These are phyloP conservation scores for Poecilia velifera DNA, from an alignment of 2,797 vertebrate genomes.

Conservation along the genomic window DNA sequence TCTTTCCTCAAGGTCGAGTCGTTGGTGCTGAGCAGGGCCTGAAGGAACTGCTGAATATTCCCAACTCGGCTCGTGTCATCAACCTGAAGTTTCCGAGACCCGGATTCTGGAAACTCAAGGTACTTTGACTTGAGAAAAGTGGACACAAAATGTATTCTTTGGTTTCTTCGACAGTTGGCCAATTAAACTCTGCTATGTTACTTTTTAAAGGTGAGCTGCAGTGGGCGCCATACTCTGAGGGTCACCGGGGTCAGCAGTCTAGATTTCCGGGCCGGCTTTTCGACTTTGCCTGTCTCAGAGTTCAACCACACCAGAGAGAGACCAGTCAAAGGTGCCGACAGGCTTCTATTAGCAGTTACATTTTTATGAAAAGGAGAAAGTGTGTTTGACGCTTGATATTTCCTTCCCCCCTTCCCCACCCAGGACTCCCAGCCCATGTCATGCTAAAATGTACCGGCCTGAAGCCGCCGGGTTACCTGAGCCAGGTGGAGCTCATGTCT, in stretches of 20 bases:
- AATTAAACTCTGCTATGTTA: conserved; percentile 13
- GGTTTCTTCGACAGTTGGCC: not conserved
- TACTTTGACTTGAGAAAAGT: conserved; percentile 52
- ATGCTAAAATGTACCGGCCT: conserved; percentile 89
- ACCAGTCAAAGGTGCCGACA: conserved; percentile 87
- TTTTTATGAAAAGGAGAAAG: conserved; percentile 16
- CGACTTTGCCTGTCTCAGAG: conserved; percentile 80
- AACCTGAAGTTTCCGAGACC: conserved; percentile 88
- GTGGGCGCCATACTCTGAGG: conserved; percentile 90
- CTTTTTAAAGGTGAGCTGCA: conserved; percentile 85
- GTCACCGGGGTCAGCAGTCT: conserved; percentile 91
- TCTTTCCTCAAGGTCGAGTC: conserved; percentile 77
- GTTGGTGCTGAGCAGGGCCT: conserved; percentile 86
- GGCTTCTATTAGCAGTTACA: conserved; percentile 12
- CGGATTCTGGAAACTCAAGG: conserved; percentile 91
- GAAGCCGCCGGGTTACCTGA: conserved; percentile 83
- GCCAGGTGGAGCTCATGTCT: conserved; percentile 87
- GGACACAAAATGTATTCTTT: not conserved
- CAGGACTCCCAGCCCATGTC: conserved; percentile 89
- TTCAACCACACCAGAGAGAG: conserved; percentile 84
- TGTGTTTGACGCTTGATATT: conserved; percentile 1
- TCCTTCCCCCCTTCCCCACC: conserved; percentile 28
- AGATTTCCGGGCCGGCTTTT: conserved; percentile 91
- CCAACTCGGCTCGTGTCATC: conserved; percentile 91
- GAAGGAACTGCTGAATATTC: conserved; percentile 90